Evolutionary conservation across 2,113 vertebrate genomes (phyloP), one percentile per base, ranked within the genome.

Genomic region (Marcusenius ussheri): DNA sequence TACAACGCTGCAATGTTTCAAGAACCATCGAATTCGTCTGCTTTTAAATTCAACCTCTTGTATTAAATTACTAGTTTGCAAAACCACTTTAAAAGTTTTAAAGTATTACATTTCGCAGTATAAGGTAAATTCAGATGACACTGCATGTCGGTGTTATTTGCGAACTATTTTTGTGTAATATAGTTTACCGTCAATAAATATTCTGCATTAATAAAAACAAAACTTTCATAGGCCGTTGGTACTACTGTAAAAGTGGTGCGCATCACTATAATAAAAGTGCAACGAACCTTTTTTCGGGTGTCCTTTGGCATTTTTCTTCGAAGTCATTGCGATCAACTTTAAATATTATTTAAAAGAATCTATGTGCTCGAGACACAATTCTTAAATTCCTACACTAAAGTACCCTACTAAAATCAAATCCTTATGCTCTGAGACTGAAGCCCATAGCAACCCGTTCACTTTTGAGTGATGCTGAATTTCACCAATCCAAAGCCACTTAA

Each of bases 281-380:
- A 58, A 91, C 90, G 21, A 13, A 93, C 93, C 93, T 92, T 91
- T 93, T 91, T 91, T 93, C 9, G 31, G 24, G 5, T 89, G 56
- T 90, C 88, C 91, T 45, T 90, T 91, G 35, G 90, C 3, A 84
- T 49, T 92, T 92, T 90, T 93, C 91, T 93, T 93, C 56, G 86
- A n/a, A 74, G 91, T 85, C 93, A 93, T 93, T 88, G 84, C 24
- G 87, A 6, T 74, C 5, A 50, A 84, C 31, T 42, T 10, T 88
- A 77, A 84, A 84, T 45, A 24, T 3, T 45, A 90, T 21, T 50
- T 11, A 46, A 66, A n/a, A 50, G 17, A 88, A 9, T 84, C 0
- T 89, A 74, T 27, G 19, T 6, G 42, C 24, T 83, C 6, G n/a
- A 13, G 9, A 11, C 51, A 58, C 31, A 27, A 15, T 87, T 84